These are phyloP conservation scores for Lucinisca nassula DNA, from an alignment of 2,888 invertebrate species.

Conservation along the genomic window DNA sequence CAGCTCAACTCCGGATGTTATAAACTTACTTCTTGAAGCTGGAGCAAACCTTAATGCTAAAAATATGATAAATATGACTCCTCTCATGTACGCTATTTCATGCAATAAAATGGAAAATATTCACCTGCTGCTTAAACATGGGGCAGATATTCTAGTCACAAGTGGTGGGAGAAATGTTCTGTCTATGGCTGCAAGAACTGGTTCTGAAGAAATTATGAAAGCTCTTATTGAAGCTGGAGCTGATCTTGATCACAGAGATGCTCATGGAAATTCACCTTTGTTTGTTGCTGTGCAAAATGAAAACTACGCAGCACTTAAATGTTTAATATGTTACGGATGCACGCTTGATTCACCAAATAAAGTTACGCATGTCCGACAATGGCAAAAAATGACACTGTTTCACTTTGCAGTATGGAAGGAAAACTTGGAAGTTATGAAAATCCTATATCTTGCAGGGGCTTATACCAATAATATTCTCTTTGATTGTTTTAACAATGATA, in stretches of 20 bases:
- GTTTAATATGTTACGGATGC: constrained; percentile 55
- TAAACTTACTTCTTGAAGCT: constrained; percentile 53
- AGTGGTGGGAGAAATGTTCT: constrained; percentile 49
- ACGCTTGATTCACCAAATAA: constrained; percentile 41
- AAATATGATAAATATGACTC: constrained; percentile 58
- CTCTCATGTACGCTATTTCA: constrained; percentile 52
- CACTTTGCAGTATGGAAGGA: constrained; percentile 46
- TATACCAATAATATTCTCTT: constrained; percentile 43
- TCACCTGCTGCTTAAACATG: constrained; percentile 41
- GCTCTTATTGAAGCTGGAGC: constrained; percentile 55
- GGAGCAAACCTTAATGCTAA: constrained; percentile 47
- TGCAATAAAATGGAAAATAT: constrained; percentile 56
- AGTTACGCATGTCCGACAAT: constrained; percentile 24
- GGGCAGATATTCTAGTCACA: constrained; percentile 51
- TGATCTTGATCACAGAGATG: constrained; percentile 57
- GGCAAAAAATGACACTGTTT: constrained; percentile 51
- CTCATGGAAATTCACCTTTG: constrained; percentile 57
- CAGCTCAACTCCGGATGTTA: constrained; percentile 34
- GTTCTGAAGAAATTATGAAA: constrained; percentile 41
- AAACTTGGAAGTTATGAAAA: constrained; percentile 56
- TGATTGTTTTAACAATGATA: constrained; percentile 26
- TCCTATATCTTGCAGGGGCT: constrained; percentile 58
- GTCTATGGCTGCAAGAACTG: constrained; percentile 59
- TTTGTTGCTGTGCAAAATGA: constrained; percentile 54
- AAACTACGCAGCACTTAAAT: constrained; percentile 61